These are phyloP conservation scores for Callipepla squamata DNA, from an alignment of 2,113 vertebrate species.

Conservation along the genomic window DNA sequence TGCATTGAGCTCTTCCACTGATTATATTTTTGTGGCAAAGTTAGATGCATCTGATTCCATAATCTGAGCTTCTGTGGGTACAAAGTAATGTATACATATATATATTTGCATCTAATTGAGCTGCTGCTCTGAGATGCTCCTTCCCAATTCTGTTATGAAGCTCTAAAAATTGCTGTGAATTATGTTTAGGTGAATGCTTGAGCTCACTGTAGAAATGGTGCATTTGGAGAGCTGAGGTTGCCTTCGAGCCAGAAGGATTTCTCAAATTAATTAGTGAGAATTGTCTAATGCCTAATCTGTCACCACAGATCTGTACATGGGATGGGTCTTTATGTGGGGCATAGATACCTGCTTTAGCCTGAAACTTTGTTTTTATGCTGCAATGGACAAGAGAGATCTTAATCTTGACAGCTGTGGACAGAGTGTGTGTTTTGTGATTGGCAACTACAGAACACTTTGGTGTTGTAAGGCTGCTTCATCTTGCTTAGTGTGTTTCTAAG, in stretches of 20 bases:
- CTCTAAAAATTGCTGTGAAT: neutral
- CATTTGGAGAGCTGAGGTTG: neutral
- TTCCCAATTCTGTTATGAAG: neutral
- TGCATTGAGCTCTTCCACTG: neutral
- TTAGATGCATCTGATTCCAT: neutral
- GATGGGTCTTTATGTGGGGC: neutral
- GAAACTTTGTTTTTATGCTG: neutral
- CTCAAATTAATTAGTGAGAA: neutral
- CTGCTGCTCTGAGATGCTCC: neutral
- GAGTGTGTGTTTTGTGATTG: neutral
- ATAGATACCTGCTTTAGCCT: neutral
- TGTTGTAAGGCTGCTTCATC: neutral
- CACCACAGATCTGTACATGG: neutral
- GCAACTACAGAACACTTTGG: neutral
- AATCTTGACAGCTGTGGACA: neutral
- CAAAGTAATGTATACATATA: neutral
- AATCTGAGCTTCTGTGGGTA: neutral
- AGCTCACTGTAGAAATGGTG: neutral
- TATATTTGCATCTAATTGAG: neutral
- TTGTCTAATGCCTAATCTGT: neutral
- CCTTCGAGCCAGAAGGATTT: neutral
- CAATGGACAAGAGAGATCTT: neutral
- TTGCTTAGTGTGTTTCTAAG: neutral
- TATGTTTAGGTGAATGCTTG: rapidly evolving
- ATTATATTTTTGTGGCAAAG: neutral